phyloP scores from a whole-genome alignment of 2,888 invertebrate genomes.

The Lasioglossum vierecki region DNA sequence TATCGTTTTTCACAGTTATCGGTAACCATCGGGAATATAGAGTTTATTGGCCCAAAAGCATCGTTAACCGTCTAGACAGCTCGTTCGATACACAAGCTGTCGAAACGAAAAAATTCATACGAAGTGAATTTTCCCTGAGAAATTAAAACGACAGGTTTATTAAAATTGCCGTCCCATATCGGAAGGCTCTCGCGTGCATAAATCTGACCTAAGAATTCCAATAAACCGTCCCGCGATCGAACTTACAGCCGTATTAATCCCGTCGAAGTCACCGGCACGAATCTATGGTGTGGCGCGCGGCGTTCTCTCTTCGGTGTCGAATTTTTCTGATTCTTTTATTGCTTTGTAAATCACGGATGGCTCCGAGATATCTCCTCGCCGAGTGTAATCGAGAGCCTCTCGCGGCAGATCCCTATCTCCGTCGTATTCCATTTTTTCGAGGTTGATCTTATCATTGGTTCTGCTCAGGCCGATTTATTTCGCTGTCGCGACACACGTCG shows the following conservation, averaged over 20 bases:
- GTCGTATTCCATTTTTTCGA: slow-evolving; percentile 32
- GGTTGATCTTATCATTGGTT: slow-evolving; percentile 37
- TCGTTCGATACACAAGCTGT: background rate
- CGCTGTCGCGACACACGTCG: background rate
- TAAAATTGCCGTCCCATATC: background rate
- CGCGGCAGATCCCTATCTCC: slow-evolving; percentile 10
- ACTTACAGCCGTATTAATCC: slow-evolving; percentile 22
- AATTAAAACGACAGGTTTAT: slow-evolving; percentile 1
- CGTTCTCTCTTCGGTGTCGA: background rate
- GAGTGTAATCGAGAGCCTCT: slow-evolving; percentile 19
- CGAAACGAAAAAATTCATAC: background rate
- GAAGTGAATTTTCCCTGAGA: background rate
- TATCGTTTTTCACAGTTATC: background rate
- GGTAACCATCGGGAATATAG: background rate
- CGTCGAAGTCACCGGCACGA: background rate
- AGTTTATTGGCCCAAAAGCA: background rate
- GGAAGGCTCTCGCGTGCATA: background rate
- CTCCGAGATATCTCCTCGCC: background rate
- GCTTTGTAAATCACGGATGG: slow-evolving; percentile 25
- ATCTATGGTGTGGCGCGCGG: background rate
- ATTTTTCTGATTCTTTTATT: slow-evolving; percentile 19
- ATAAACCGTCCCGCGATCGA: slow-evolving; percentile 6
- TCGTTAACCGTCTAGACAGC: background rate
- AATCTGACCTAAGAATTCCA: slow-evolving; percentile 1
- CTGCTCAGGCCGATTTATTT: slow-evolving; percentile 28